Evolutionary conservation across 2,797 vertebrate genomes (phyloP).

Genomic region (Limnodromus scolopaceus): DNA sequence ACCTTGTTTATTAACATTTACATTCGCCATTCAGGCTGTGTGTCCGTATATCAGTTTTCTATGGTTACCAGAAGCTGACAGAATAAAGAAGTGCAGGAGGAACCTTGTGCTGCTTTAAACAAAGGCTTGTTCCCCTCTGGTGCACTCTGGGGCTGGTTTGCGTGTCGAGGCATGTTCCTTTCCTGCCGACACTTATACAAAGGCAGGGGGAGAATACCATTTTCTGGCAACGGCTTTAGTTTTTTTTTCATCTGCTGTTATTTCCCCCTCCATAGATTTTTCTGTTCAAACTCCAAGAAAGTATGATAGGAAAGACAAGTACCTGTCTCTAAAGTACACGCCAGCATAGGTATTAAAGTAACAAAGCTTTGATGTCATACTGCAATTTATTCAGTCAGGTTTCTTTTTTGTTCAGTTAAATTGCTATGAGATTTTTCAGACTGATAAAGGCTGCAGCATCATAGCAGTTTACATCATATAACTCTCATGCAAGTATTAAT

Average conservation of each 20-base stretch:
- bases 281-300: background rate
- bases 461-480: background rate
- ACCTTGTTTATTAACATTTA: background rate
- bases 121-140: background rate
- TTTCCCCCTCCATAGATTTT: slow-evolving; percentile 1
- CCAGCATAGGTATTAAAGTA: background rate
- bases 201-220: background rate
- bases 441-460: background rate
- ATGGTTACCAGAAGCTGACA: background rate
- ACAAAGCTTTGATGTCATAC: background rate
- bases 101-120: background rate
- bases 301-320: background rate
- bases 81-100: background rate
- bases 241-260: background rate
- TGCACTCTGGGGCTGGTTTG: background rate
- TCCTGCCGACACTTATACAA: background rate
- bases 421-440: background rate
- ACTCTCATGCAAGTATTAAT: background rate
- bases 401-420: background rate
- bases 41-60: background rate
- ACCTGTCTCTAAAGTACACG: background rate
- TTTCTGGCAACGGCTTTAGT: background rate
- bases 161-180: slow-evolving; percentile 2
- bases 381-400: background rate
- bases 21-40: accelerated